phyloP scores from a whole-genome alignment of 2,888 invertebrate species.

The Chrysomela aeneicollis region DNA sequence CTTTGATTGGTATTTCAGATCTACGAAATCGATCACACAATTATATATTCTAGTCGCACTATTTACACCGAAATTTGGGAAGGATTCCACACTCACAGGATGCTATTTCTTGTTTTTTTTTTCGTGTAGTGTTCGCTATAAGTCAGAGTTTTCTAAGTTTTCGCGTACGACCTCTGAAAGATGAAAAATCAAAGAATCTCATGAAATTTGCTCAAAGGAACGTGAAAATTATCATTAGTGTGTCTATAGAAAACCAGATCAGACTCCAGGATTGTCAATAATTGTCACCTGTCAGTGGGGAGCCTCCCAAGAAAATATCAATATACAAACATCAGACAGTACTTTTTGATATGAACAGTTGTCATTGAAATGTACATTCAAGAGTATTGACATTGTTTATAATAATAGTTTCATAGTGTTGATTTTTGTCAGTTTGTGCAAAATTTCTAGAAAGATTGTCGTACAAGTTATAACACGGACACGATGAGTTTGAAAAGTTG shows the following conservation, averaged over 20 bases:
- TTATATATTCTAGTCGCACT: conserved; percentile 50
- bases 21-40: conserved; percentile 49
- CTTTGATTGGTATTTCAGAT: conserved; percentile 46
- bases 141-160: too few relatives aligned
- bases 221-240: too few relatives aligned
- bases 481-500: conserved; percentile 42
- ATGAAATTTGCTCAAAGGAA: too few relatives aligned
- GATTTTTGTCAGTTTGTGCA: conserved; percentile 49
- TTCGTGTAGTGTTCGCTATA: too few relatives aligned
- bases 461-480: conserved; percentile 50
- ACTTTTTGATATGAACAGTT: conserved; percentile 43
- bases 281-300: not conserved
- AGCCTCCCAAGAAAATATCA: conserved; percentile 43
- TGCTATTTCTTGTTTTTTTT: too few relatives aligned
- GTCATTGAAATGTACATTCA: conserved; percentile 43
- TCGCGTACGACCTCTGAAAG: too few relatives aligned
- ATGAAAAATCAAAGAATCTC: too few relatives aligned
- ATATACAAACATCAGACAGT: conserved; percentile 51
- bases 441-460: conserved; percentile 52
- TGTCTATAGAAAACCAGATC: too few relatives aligned
- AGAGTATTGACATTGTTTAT: conserved; percentile 46
- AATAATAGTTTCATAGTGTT: conserved; percentile 27
- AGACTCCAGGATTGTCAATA: too few relatives aligned
- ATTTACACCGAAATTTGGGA: conserved; percentile 54
- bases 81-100: not conserved